A percentile compares a stretch with the other conserved stretches of the same genome.
Evolutionary conservation across 2,888 invertebrate genomes (phyloP).

Genomic region (Phyto melanocephala): DNA sequence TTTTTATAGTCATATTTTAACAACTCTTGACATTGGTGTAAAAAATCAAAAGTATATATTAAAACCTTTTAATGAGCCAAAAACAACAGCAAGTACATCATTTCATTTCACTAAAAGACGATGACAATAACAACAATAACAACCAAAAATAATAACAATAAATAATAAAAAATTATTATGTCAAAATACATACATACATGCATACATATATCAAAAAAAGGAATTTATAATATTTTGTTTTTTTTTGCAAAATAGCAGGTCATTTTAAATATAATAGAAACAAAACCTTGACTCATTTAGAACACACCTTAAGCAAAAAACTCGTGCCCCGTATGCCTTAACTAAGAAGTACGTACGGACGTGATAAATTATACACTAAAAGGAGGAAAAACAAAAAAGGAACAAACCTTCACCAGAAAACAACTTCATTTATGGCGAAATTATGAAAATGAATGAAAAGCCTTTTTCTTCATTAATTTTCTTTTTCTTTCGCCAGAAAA

Average conservation of each 20-base stretch:
- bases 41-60: conserved; percentile 15
- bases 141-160: not conserved
- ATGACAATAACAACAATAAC: not conserved
- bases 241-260: not conserved
- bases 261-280: conserved; percentile 10
- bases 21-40: conserved; percentile 45
- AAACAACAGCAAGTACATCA: conserved; percentile 44
- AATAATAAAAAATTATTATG: conserved; percentile 18
- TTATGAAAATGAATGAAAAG: conserved; percentile 34
- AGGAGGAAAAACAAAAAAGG: not conserved
- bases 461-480: conserved; percentile 1
- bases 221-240: conserved; percentile 19
- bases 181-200: not conserved
- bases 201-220: not conserved
- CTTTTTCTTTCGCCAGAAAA: not conserved
- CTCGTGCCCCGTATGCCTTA: not conserved
- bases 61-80: conserved; percentile 28
- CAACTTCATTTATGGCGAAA: conserved; percentile 13
- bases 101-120: not conserved
- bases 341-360: not conserved
- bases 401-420: not conserved
- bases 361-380: conserved; percentile 23
- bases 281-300: conserved; percentile 44
- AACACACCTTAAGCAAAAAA: conserved; percentile 48
- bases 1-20: conserved; percentile 3